These are phyloP conservation scores for Tetranychus piercei DNA, from an alignment of 2,888 invertebrate genomes.

Conservation along the genomic window DNA sequence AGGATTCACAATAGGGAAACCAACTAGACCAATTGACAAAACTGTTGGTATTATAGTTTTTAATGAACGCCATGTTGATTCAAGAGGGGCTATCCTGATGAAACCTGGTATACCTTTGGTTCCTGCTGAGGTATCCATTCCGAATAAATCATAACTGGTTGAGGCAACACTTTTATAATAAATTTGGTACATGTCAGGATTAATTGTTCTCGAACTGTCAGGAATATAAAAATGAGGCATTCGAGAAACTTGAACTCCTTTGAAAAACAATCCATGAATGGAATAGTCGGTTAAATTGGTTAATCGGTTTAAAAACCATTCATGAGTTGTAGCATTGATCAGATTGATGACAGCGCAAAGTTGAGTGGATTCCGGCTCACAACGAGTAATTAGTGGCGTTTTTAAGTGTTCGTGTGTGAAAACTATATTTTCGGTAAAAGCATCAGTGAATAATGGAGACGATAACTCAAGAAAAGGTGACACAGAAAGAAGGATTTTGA, in stretches of 20 bases:
- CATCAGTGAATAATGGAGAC: constrained; percentile 11
- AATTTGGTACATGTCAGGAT: constrained; percentile 48
- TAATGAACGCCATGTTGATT: constrained; percentile 62
- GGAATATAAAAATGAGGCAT: constrained; percentile 41
- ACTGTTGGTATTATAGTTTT: constrained; percentile 66
- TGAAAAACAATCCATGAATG: constrained; percentile 62
- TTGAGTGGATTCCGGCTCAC: constrained; percentile 43
- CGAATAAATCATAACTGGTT: constrained; percentile 42
- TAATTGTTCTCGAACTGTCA: not conserved
- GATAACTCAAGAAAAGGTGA: constrained; percentile 55
- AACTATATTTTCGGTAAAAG: constrained; percentile 8
- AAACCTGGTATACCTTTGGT: constrained; percentile 68
- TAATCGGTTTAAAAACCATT: constrained; percentile 59
- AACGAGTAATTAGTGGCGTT: constrained; percentile 55
- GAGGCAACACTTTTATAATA: constrained; percentile 27
- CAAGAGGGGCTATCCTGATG: constrained; percentile 61
- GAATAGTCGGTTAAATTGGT: constrained; percentile 48
- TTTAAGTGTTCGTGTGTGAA: constrained; percentile 48
- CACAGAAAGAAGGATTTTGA: constrained; percentile 66
- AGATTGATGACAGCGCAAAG: constrained; percentile 66
- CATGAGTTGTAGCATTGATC: constrained; percentile 57
- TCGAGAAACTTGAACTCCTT: constrained; percentile 65
- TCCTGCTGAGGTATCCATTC: constrained; percentile 61
- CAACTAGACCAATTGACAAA: constrained; percentile 66
- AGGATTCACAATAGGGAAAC: constrained; percentile 78